Evolutionary conservation across 2,888 invertebrate species (phyloP).

Genomic region (Rotaria magnacalcarata): DNA sequence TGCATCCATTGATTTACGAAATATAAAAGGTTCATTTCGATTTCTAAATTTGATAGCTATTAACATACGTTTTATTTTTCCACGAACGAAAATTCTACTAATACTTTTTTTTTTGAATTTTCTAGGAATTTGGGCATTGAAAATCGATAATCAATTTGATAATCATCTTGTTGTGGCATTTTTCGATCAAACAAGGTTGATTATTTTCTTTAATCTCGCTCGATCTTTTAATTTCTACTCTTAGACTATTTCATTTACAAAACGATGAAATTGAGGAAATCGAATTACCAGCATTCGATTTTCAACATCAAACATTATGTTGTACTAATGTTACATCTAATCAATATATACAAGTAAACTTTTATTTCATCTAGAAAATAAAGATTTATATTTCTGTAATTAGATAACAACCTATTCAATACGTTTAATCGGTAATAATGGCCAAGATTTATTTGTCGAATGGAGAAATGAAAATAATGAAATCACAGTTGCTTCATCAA

Average conservation of each 20-base stretch:
- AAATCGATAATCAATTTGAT: constrained; percentile 67
- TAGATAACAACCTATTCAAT: constrained; percentile 71
- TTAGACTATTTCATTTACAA: constrained; percentile 28
- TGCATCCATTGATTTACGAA: constrained; percentile 89
- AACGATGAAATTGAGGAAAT: constrained; percentile 95
- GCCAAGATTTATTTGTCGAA: constrained; percentile 58
- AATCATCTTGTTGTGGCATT: constrained; percentile 88
- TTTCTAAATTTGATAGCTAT: too few relatives aligned
- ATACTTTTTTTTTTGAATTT: neutral
- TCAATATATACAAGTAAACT: constrained; percentile 69
- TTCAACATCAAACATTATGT: constrained; percentile 85
- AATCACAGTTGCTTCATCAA: constrained; percentile 82
- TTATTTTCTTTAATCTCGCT: neutral
- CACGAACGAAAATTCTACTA: too few relatives aligned
- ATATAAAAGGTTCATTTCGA: constrained; percentile 71
- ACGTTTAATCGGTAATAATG: constrained; percentile 64
- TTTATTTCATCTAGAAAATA: neutral
- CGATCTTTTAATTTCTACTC: neutral
- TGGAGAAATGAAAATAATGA: constrained; percentile 62
- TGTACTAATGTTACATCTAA: constrained; percentile 82
- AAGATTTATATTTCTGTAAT: constrained; percentile 34
- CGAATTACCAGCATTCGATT: constrained; percentile 81
- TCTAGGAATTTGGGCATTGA: constrained; percentile 83
- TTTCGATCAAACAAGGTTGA: constrained; percentile 83
- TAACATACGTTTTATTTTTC: too few relatives aligned